Evolutionary conservation across 2,797 vertebrate genomes (phyloP), one percentile per base, ranked within the genome.

Genomic region (Chromis chromis): DNA sequence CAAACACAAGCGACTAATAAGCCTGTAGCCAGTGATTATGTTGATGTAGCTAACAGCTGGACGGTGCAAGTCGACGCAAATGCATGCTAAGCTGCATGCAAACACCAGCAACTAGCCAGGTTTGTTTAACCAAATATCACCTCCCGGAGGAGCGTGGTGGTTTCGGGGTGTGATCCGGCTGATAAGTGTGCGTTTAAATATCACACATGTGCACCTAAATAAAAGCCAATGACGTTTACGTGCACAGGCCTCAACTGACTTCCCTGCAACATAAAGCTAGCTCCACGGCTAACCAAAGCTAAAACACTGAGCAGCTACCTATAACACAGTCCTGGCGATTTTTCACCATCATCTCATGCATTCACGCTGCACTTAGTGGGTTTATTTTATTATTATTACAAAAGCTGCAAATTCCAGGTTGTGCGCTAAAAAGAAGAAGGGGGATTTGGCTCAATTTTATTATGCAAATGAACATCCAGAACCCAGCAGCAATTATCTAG

Each of bases 1-100:
- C 52, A 36, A 44, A 33, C 44, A 65, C 6, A 17, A 52, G 16
- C 10, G 33, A 24, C 61, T 64, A 36, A 70, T 80, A 64, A 39
- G 50, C 64, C 48, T 59, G 44, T 73, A n/a, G 44, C 21, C 75
- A 64, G 50, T 87, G 70, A 90, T 86, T 79, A 65, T 76, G 85
- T 75, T 79, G 82, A 81, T 83, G 74, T 27, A 54, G 83, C 89
- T 79, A 89, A 91, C 87, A 89, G 85, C 86, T 90, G 84, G 78
- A 85, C 72, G 66, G 77, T 82, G 74, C 86, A 72, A 66, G 69
- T 75, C 82, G 85, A 89, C 85, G 74, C 74, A 82, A 86, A 87
- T 82, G 80, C 71, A 83, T 71, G 86, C 85, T 87, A 84, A 82
- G 68, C 61, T 87, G 78, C 92, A 80, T 69, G 79, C 84, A 82